Evolutionary conservation across 1,140 invertebrate genomes (phyloP), one percentile per base, ranked within the genome.

Genomic region (Megalopta genalis): DNA sequence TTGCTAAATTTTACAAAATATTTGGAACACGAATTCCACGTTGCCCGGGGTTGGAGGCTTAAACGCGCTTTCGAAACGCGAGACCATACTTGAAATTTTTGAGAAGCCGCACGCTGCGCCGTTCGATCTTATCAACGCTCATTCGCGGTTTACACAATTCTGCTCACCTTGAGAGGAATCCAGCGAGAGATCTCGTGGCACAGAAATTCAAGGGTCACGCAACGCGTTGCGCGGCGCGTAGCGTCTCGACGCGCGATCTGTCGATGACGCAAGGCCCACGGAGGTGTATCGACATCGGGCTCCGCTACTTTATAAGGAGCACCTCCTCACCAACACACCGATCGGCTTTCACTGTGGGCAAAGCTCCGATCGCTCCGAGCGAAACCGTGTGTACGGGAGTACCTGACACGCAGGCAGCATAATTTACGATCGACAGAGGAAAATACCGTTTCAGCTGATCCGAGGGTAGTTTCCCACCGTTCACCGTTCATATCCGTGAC

Each of bases 281-380:
- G 79, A 90, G 90, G 88, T 89, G 87, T 88, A 83, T 77, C 80
- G 83, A 74, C 62, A 77, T 80, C 80, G 82, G 83, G 77, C 89
- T 86, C 82, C 67, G 88, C 88, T 89, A 89, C 90, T 90, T 90
- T 90, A 90, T 90, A 90, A 90, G 90, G 90, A 90, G 88, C 87
- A 90, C 80, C 83, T 82, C 74, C 85, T 87, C 86, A 87, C 84
- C 54, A 77, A 82, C 74, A 82, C 74, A 85, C 81, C 80, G 75
- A 71, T 82, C 67, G 57, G 64, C 80, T 80, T 83, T 87, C 82
- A 65, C 77, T 83, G 76, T 74, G 65, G 72, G 68, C 63, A 52
- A 82, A 72, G 76, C 66, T 59, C 49, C 64, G 80, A 75, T 72
- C 79, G 23, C 54, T 60, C 57, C 52, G 42, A 80, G 78, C 73